Conservation (phyloP, 2,113 vertebrate species). For the Myotis davidii region DNA sequence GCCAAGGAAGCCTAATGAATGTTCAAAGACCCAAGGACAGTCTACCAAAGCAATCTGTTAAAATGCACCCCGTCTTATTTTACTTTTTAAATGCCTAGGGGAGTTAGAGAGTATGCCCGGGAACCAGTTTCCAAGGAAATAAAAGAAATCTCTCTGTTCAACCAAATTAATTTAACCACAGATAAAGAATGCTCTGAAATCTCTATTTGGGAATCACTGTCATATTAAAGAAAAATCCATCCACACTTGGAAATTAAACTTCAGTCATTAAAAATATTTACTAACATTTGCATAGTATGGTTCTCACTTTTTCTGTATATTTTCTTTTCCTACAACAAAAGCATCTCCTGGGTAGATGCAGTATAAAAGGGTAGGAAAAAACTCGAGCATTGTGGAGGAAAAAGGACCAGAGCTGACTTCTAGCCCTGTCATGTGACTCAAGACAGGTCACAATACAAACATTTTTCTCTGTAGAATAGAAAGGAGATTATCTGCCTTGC, state of each 20-base stretch:
- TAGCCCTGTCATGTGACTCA: background rate
- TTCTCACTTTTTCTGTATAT: background rate
- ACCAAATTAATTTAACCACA: conserved; percentile 63
- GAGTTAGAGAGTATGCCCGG: background rate
- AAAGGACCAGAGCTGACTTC: background rate
- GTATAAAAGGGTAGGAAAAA: background rate
- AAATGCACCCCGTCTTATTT: background rate
- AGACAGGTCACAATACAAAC: background rate
- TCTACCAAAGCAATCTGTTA: background rate
- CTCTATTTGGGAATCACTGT: conserved; percentile 21
- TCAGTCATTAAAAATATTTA: conserved; percentile 19
- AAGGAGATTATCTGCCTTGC: background rate
- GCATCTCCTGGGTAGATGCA: background rate
- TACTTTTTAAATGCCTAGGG: background rate
- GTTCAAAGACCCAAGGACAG: background rate
- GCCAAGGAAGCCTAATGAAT: background rate
- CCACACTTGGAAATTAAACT: conserved; percentile 31
- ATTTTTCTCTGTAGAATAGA: background rate
- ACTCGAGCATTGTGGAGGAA: background rate
- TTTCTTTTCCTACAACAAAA: conserved; percentile 21
- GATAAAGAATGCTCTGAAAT: conserved; percentile 35
- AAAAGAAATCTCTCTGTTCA: conserved; percentile 32
- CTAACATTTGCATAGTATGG: background rate
- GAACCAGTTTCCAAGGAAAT: conserved; percentile 57
- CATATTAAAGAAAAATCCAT: conserved; percentile 44